Conservation (phyloP, 2,113 vertebrate genomes). For the Tupaia tana region DNA sequence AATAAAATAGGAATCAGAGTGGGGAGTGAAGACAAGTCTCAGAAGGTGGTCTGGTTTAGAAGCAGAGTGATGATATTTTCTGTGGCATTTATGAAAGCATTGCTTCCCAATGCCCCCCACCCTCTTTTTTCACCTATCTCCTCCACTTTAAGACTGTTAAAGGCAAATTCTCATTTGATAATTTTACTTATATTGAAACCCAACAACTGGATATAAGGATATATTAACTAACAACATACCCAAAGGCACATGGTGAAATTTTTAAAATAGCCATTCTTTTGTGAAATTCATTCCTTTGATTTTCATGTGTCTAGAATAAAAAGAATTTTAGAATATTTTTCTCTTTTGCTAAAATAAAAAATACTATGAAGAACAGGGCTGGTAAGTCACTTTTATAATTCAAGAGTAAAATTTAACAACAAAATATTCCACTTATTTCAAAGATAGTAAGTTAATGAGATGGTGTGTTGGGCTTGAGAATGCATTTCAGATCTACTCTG, state of each 20-base stretch:
- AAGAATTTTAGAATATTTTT: slow-evolving; percentile 37
- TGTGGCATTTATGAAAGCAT: slow-evolving; percentile 35
- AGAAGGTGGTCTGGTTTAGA: slow-evolving; percentile 25
- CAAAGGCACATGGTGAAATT: background rate
- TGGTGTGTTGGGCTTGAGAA: background rate
- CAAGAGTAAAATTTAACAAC: slow-evolving; percentile 42
- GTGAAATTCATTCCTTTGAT: slow-evolving; percentile 42
- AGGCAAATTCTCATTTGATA: slow-evolving; percentile 50
- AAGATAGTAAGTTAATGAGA: slow-evolving; percentile 27
- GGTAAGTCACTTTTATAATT: slow-evolving; percentile 6
- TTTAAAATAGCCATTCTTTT: slow-evolving; percentile 31
- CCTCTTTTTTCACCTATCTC: slow-evolving; percentile 10
- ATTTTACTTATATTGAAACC: slow-evolving; percentile 56
- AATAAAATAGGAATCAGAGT: slow-evolving; percentile 27
- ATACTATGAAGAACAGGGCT: background rate
- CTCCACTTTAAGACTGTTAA: slow-evolving; percentile 10
- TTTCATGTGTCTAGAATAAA: slow-evolving; percentile 52
- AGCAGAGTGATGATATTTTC: slow-evolving; percentile 15
- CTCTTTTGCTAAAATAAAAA: slow-evolving; percentile 3
- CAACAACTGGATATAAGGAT: slow-evolving; percentile 30
- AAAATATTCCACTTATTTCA: slow-evolving; percentile 1
- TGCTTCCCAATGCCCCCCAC: background rate
- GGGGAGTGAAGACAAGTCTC: background rate
- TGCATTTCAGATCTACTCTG: background rate
- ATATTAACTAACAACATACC: slow-evolving; percentile 39